phyloP scores from a whole-genome alignment of 2,797 vertebrate species.

The Chaetodon trifasciatus region DNA sequence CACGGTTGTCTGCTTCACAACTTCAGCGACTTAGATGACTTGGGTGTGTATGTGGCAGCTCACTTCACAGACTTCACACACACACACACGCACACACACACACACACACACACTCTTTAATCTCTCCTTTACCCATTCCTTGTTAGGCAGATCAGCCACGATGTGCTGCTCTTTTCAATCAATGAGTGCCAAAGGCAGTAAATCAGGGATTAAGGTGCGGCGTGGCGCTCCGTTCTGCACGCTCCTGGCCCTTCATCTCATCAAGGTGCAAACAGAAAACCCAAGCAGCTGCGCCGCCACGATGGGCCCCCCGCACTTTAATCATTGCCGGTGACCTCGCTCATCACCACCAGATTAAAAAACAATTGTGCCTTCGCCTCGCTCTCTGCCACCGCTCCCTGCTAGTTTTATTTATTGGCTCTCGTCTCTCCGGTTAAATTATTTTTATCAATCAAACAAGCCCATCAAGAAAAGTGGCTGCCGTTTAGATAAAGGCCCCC shows the following conservation, averaged over 20 bases:
- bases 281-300: conserved; percentile 45
- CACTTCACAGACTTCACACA: conserved; percentile 60
- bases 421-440: conserved; percentile 59
- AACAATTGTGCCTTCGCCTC: conserved; percentile 68
- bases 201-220: conserved; percentile 80
- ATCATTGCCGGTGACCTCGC: conserved; percentile 80
- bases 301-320: conserved; percentile 71
- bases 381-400: conserved; percentile 29
- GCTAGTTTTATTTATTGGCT: conserved; percentile 63
- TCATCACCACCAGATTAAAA: conserved; percentile 84
- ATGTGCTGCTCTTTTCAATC: conserved; percentile 81
- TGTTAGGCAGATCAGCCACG: conserved; percentile 76
- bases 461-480: conserved; percentile 67
- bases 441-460: conserved; percentile 76
- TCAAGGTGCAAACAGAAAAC: conserved; percentile 73
- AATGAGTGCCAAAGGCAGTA: conserved; percentile 74
- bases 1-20: conserved; percentile 45
- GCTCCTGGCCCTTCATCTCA: conserved; percentile 71
- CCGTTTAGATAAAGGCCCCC: conserved; percentile 51
- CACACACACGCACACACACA: conserved; percentile 13
- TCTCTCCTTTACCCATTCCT: conserved; percentile 61
- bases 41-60: conserved; percentile 56
- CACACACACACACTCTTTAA: conserved; percentile 53
- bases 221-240: conserved; percentile 68
- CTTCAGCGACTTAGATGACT: conserved; percentile 57